Base-by-base conservation (phyloP, 2,797 vertebrate species). In the Mormyrus proboscirostris region DNA sequence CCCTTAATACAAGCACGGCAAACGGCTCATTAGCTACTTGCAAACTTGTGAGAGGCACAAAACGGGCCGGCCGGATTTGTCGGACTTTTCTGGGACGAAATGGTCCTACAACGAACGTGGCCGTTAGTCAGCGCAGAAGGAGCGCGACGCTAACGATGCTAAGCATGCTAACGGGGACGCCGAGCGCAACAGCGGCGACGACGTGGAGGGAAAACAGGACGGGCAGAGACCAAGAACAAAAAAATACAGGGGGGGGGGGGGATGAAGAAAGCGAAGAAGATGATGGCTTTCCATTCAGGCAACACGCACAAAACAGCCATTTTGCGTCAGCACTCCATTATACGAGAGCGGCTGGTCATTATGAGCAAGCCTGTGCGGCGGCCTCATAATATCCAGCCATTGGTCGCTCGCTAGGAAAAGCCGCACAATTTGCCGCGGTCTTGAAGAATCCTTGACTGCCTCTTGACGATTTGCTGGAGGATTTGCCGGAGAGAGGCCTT, bases 391-490 rank as follows among this genome's bases (percentile, higher is more conserved):
- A 96, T 95, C 94, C 93, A 93, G 94, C 93, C 95, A 95, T 95
- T 94, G 92, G 93, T 94, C 94, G 96, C 95, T 95, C 93, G 95
- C 94, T 95, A 96, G 95, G 96, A 95, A 95, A 95, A 95, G 94
- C 94, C 94, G 92, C 96, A 94, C 96, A 94, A 95, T 95, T 95
- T 95, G 95, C 94, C 91, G 90, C 88, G 82, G 79, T 92, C 87
- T 83, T 93, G 92, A 92, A 94, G 93, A 92, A 94, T 92, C 93
- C 94, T 93, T 92, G 94, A 95, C 92, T 91, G 91, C 90, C 92
- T 92, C 94, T 90, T 89, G 88, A 92, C 33, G 38, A 94, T 94
- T 92, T 92, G 93, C 94, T 90, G 91, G 93, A 93, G 94, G 87
- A 92, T 93, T 93, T 96, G 95, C 95, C 94, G 85, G 92, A 95